phyloP scores from a whole-genome alignment of 2,113 vertebrate species.

The Boulengeromyrus knoepffleri region DNA sequence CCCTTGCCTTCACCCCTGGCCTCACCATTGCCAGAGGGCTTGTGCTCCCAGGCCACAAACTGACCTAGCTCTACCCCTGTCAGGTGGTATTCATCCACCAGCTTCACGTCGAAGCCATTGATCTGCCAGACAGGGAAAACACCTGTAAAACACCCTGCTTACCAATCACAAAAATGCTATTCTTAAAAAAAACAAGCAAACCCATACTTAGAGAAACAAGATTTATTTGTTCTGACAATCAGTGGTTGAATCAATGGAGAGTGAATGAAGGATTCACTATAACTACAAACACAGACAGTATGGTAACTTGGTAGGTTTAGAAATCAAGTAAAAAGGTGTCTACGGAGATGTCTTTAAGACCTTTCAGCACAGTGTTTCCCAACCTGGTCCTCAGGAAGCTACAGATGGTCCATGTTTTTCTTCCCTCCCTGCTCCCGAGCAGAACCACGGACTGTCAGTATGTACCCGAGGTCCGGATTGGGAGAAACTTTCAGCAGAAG shows the following conservation, averaged over 20 bases:
- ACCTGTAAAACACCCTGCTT: not conserved
- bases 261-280: not conserved
- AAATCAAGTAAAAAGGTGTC: not conserved
- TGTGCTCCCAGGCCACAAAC: conserved; percentile 85
- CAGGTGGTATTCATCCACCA: conserved; percentile 85
- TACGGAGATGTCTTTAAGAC: not conserved
- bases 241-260: not conserved
- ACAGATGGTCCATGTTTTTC: not conserved
- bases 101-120: conserved; percentile 86
- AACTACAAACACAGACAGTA: not conserved
- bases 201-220: not conserved
- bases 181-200: not conserved
- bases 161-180: not conserved
- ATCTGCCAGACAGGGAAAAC: conserved; percentile 59
- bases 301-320: not conserved
- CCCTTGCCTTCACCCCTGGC: conserved; percentile 71
- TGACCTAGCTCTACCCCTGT: conserved; percentile 70
- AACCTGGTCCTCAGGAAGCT: not conserved
- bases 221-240: not conserved
- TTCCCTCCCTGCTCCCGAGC: not conserved
- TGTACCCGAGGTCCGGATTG: not conserved
- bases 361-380: not conserved
- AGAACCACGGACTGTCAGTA: not conserved
- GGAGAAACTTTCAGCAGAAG: not conserved
- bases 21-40: conserved; percentile 64